Base-by-base conservation (phyloP, 2,113 vertebrate genomes). In the Nesoenas mayeri region DNA sequence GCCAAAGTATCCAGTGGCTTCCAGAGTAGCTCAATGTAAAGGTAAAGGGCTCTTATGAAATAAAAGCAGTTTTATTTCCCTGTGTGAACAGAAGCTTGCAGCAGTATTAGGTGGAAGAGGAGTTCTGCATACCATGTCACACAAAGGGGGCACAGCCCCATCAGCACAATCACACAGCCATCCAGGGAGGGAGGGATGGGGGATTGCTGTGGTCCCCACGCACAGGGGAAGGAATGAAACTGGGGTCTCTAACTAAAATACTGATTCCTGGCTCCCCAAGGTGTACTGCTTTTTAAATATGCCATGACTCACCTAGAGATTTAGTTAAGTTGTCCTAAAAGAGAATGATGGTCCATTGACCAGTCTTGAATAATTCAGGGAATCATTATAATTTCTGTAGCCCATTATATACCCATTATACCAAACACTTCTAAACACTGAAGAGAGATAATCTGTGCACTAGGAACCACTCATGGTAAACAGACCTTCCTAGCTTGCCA, bases 211-310 rank as follows among this genome's bases (percentile, higher is more conserved):
- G 19, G 29, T 0, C 0, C 28, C 58, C 9, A 57, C 51, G 25
- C 3, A 9, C 15, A 6, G 61, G 18, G 25, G n/a, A 67, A 25
- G 21, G 34, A n/a, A 18, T 36, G 36, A 26, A 84, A 31, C 32
- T 26, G 13, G 28, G 3, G 15, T 94, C 38, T 84, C 31, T 81
- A 50, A 40, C 74, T 75, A 38, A 91, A 91, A 47, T 14, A 47
- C 20, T 0, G 0, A 3, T 65, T 11, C 26, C 0, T 0, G 7
- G 65, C 48, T 78, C 38, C n/a, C 7, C 29, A 13, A 2, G 31
- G 17, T 47, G 38, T 42, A 4, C 25, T 20, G 53, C 31, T 79
- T 58, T 70, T 28, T 74, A 38, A 67, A 47, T 42, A 60, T 54
- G 9, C n/a, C 51, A 20, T 36, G 66, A 12, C 13, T 74, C 42